Base-by-base conservation (phyloP, 2,113 vertebrate species). In the Acanthisitta chloris region DNA sequence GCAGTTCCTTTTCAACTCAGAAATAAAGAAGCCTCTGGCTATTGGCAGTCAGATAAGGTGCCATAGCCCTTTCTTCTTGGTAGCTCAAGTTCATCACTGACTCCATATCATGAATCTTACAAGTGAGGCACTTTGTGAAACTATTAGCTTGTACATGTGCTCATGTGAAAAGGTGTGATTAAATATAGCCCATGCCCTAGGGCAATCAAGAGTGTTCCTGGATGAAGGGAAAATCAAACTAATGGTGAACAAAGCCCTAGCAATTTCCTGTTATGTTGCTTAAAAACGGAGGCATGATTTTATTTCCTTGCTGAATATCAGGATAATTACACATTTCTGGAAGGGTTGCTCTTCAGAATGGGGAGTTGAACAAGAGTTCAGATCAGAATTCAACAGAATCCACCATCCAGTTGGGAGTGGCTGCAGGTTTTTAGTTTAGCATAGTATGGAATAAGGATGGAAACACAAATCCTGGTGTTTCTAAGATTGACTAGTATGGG, bases 291-390 rank as follows among this genome's bases (percentile, higher is more conserved):
- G 31, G 31, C 11, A 8, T 46, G 17, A 58, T 89, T 92, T 74
- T 90, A 70, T 70, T 86, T 94, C 36, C 29, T 93, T 67, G 71
- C 36, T 71, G 48, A 90, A 52, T 45, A 70, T 80, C 43, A 57
- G 34, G 48, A 38, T 80, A 80, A 93, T 82, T 76, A 36, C 31
- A 42, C 2, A 0, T 72, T 94, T 90, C 76, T 92, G 67, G 45
- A 80, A 88, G 31, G 19, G 29, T 58, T 58, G 51, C 46, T 31
- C 78, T 18, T 46, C 14, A 12, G 31, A 45, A 70, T 24, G 12
- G 45, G 13, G 33, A 89, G 17, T 24, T n/a, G 78, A 91, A 74
- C 14, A 62, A 10, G 34, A 80, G n/a, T 52, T 81, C 38, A 46
- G 33, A 45, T 38, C n/a, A 80, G 38, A 52, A 54, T 81, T 78